These are phyloP conservation scores for Neosalanx taihuensis DNA, from an alignment of 2,797 vertebrate genomes.

Conservation along the genomic window DNA sequence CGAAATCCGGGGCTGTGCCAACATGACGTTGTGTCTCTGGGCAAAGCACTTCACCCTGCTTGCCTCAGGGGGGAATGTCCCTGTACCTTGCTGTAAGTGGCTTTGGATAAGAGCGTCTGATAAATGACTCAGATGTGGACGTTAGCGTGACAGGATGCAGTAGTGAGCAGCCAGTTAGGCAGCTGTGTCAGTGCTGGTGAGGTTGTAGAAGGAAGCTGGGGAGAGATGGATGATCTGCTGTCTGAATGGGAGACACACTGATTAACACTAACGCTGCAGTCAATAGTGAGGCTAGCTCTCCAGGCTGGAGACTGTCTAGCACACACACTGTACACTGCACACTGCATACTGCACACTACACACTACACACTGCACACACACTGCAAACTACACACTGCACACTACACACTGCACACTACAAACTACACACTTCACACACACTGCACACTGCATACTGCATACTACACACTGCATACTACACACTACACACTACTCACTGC, in stretches of 20 bases:
- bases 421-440: not conserved
- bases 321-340: not conserved
- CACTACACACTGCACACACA: too few relatives aligned
- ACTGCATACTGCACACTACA: too few relatives aligned
- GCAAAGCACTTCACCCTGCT: too few relatives aligned
- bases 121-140: too few relatives aligned
- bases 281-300: slow-evolving; percentile 14
- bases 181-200: slow-evolving; percentile 18
- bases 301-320: not conserved
- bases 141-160: not conserved
- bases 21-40: too few relatives aligned
- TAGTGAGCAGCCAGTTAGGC: not conserved
- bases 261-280: slow-evolving; percentile 31
- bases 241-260: slow-evolving; percentile 22
- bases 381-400: not conserved
- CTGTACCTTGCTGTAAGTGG: too few relatives aligned
- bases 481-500: not conserved
- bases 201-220: not conserved
- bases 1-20: too few relatives aligned
- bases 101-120: too few relatives aligned
- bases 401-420: not conserved
- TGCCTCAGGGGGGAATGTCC: too few relatives aligned
- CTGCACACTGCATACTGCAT: not conserved
- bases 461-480: not conserved
- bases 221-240: not conserved